Evolutionary conservation across 2,113 vertebrate genomes (phyloP).

Genomic region (Irena cyanogastra): DNA sequence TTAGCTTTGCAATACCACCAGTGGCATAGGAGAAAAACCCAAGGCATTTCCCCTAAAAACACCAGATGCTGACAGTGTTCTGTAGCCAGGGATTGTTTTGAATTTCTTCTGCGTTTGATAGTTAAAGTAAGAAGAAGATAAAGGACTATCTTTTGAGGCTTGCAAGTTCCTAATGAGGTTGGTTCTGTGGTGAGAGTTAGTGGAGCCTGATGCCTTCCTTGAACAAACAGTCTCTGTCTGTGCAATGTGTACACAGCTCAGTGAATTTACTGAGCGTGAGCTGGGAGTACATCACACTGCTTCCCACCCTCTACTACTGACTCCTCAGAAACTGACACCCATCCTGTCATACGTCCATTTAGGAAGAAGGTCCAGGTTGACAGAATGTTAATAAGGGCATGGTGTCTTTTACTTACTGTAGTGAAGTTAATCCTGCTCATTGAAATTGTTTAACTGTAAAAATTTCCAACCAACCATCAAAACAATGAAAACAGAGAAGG

Average conservation of each 20-base stretch:
- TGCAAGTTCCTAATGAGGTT: neutral
- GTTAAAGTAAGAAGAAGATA: neutral
- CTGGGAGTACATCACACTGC: neutral
- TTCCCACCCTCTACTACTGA: neutral
- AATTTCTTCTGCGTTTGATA: neutral
- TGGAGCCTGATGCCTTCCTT: neutral
- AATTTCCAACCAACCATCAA: neutral
- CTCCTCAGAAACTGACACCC: neutral
- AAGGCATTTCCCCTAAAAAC: neutral
- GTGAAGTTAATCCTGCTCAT: neutral
- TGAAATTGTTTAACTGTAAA: neutral
- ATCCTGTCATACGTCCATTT: neutral
- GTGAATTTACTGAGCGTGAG: neutral
- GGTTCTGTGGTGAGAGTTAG: neutral
- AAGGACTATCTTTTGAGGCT: neutral
- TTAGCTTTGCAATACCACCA: neutral
- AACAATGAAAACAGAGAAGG: neutral
- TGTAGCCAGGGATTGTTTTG: neutral
- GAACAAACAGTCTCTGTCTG: conserved; percentile 17
- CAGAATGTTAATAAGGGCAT: neutral
- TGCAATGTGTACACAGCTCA: neutral
- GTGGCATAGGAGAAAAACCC: neutral
- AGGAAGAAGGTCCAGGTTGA: neutral
- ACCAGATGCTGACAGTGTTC: neutral
- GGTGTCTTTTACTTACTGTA: neutral